Percentiles rank a stretch among this genome's conserved stretches.
Conservation (phyloP, 2,113 vertebrate species). For the Saguinus midas region DNA sequence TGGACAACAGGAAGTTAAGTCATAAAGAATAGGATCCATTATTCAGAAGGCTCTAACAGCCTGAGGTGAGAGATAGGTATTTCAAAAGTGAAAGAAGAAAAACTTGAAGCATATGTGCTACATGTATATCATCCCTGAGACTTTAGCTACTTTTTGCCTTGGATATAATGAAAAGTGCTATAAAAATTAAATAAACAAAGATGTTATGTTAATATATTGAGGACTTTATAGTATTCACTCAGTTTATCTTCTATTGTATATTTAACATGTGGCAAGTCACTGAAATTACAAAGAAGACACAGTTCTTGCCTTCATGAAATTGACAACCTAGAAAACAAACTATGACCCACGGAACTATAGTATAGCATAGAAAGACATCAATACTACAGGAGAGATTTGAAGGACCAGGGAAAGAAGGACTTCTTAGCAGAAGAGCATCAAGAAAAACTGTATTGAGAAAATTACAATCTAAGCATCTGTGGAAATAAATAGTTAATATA, state of each 20-base stretch:
- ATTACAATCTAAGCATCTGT: not conserved
- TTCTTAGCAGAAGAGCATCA: not conserved
- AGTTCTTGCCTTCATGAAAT: not conserved
- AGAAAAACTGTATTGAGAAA: not conserved
- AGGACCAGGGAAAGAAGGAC: not conserved
- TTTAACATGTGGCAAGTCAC: not conserved
- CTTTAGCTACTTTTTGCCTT: not conserved
- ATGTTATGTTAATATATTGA: not conserved
- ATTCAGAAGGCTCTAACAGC: not conserved
- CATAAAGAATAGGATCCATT: not conserved
- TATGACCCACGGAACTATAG: not conserved
- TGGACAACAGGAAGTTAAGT: not conserved
- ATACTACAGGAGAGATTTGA: not conserved
- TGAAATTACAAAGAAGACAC: not conserved
- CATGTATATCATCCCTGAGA: not conserved
- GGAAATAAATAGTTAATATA: not conserved
- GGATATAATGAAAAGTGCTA: not conserved
- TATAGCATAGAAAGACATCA: not conserved
- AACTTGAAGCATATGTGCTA: not conserved
- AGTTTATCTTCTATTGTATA: not conserved
- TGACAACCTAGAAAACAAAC: not conserved
- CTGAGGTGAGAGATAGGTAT: not conserved
- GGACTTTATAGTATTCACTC: not conserved
- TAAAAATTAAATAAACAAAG: not conserved
- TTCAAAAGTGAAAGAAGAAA: not conserved